A percentile compares a stretch with the other conserved stretches of the same genome.
Evolutionary conservation across 2,113 vertebrate species (phyloP).

Genomic region (Tragelaphus imberbis): DNA sequence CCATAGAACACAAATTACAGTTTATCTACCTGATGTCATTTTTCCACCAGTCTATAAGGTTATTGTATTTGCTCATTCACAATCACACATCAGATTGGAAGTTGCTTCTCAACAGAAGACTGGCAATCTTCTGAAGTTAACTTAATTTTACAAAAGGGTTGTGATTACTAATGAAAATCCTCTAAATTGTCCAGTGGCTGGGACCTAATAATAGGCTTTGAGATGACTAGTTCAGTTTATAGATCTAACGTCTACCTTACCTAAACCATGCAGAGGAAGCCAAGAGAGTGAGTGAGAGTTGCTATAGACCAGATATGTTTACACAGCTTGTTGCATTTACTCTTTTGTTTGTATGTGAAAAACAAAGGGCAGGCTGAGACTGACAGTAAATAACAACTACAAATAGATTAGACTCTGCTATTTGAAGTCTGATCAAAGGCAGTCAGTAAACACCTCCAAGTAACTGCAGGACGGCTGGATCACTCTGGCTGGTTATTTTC

Average conservation of each 20-base stretch:
- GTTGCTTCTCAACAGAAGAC: not conserved
- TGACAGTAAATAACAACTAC: not conserved
- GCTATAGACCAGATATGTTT: not conserved
- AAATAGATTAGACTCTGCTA: not conserved
- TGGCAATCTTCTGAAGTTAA: slow-evolving; percentile 19
- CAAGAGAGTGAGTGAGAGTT: not conserved
- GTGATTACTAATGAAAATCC: slow-evolving; percentile 38
- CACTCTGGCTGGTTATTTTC: not conserved
- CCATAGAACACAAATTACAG: not conserved
- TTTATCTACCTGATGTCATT: not conserved
- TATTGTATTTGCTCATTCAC: not conserved
- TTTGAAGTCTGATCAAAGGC: not conserved
- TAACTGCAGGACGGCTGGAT: not conserved
- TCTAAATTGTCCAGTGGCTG: not conserved
- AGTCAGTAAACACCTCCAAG: not conserved
- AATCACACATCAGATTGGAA: not conserved
- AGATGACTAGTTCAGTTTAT: not conserved
- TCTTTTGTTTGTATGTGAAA: not conserved
- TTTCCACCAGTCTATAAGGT: not conserved
- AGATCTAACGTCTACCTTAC: not conserved
- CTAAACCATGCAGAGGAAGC: not conserved
- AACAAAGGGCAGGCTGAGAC: not conserved
- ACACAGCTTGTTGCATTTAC: not conserved
- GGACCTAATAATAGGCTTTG: not conserved
- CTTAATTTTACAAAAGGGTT: slow-evolving; percentile 20